Conservation (phyloP, 2,797 vertebrate genomes). For the Rachycentron canadum region DNA sequence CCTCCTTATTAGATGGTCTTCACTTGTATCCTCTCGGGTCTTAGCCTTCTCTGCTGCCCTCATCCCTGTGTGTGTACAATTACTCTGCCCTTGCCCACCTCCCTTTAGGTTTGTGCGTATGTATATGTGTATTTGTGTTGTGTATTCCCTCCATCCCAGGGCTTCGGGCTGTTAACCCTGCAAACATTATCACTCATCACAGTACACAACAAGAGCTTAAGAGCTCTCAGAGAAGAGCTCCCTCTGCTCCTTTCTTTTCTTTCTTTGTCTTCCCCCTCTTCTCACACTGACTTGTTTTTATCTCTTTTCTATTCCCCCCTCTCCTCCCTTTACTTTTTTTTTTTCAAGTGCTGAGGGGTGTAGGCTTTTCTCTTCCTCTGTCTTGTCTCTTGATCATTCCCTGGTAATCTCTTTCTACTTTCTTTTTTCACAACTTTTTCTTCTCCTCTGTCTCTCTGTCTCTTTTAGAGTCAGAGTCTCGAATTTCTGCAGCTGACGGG, state of each 20-base stretch:
- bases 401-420: constrained; percentile 33
- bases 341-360: constrained; percentile 27
- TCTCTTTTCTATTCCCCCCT: constrained; percentile 27
- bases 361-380: constrained; percentile 20
- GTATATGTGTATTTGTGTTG: constrained; percentile 35
- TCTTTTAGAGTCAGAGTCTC: background rate
- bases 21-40: constrained; percentile 28
- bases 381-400: constrained; percentile 42
- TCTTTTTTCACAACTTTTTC: constrained; percentile 3
- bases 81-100: constrained; percentile 17
- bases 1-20: constrained; percentile 30
- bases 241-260: constrained; percentile 20
- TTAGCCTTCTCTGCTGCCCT: constrained; percentile 26
- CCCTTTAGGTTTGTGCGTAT: background rate
- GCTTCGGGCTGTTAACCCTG: constrained; percentile 62
- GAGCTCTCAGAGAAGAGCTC: constrained; percentile 57
- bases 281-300: constrained; percentile 22
- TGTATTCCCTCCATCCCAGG: constrained; percentile 37
- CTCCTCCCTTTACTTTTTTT: constrained; percentile 23
- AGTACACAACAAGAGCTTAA: constrained; percentile 65
- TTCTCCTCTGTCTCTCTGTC: background rate
- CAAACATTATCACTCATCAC: constrained; percentile 71
- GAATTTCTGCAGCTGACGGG: background rate
- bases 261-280: background rate
- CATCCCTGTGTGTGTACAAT: constrained; percentile 10